Base-by-base conservation (phyloP, 1,140 invertebrate species). In the Carposina sasakii region DNA sequence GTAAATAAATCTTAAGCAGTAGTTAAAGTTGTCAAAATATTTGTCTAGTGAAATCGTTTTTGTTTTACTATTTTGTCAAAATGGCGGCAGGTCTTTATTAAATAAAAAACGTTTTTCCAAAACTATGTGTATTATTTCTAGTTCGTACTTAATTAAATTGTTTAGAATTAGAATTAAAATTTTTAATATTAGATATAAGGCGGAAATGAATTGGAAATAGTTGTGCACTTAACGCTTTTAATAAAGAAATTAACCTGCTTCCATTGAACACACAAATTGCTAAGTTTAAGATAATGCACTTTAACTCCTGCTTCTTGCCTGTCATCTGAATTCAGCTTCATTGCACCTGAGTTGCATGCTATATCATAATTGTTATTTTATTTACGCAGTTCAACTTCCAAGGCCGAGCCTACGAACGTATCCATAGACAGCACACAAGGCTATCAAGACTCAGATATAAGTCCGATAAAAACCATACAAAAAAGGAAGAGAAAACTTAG, bases 61-160 rank as follows among this genome's bases (percentile, higher is more conserved):
- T 24, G 6, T 8, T 34, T 48, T 31, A 44, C 37, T 41, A 48
- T 45, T 53, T 49, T 48, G 54, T 34, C 44, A 20, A 40, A 57
- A 54, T 31, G 75, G 76, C 67, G 77, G 71, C 70, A 76, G 71
- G 74, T 76, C 56, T 55, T 58, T n/a, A n/a, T n/a, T n/a, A n/a
- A n/a, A n/a, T n/a, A n/a, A n/a, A n/a, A n/a, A n/a, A n/a, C n/a
- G n/a, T n/a, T n/a, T n/a, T n/a, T n/a, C n/a, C n/a, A n/a, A n/a
- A n/a, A n/a, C n/a, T n/a, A n/a, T 57, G 62, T 68, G 63, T 76
- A 61, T 69, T 65, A 65, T 61, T 70, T 68, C n/a, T n/a, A n/a
- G n/a, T n/a, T n/a, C n/a, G n/a, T n/a, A n/a, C n/a, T n/a, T n/a
- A n/a, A n/a, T n/a, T n/a, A n/a, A n/a, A n/a, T n/a, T n/a, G n/a